Evolutionary conservation across 2,113 vertebrate species (phyloP).

Genomic region (Grus americana): DNA sequence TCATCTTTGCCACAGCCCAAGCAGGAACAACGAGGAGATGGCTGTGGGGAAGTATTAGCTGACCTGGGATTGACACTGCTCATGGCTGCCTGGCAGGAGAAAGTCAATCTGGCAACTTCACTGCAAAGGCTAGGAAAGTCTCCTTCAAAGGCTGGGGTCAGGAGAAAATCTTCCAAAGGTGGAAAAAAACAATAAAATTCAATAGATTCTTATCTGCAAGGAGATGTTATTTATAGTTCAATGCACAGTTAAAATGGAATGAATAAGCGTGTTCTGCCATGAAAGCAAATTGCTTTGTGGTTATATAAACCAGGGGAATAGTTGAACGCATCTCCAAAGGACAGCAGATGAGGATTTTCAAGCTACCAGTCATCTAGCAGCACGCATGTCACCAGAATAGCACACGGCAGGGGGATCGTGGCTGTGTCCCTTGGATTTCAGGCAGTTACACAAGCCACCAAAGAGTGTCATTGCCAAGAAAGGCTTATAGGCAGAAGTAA

Average conservation of each 20-base stretch:
- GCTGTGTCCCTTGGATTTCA: not conserved
- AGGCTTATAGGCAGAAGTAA: not conserved
- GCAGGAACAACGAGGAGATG: not conserved
- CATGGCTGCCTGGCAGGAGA: not conserved
- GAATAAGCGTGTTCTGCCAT: slow-evolving; percentile 15
- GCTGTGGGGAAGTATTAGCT: not conserved
- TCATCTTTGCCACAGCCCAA: not conserved
- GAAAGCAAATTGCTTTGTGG: slow-evolving; percentile 44
- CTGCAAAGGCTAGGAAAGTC: not conserved
- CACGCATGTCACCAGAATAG: not conserved
- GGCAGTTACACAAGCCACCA: not conserved
- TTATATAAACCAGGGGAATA: slow-evolving; percentile 45
- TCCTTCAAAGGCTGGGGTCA: not conserved
- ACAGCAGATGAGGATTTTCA: not conserved
- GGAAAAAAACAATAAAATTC: not conserved
- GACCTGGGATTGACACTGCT: not conserved
- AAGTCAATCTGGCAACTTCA: not conserved
- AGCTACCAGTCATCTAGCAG: not conserved
- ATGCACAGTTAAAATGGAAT: slow-evolving; percentile 32
- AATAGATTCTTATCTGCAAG: slow-evolving; percentile 27
- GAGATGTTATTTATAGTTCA: slow-evolving; percentile 31
- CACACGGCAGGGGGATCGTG: not conserved
- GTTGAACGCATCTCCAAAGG: not conserved
- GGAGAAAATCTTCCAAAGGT: not conserved
- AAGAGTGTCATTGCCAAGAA: not conserved